Conservation (phyloP, 2,888 invertebrate species). For the Nomada fucata region DNA sequence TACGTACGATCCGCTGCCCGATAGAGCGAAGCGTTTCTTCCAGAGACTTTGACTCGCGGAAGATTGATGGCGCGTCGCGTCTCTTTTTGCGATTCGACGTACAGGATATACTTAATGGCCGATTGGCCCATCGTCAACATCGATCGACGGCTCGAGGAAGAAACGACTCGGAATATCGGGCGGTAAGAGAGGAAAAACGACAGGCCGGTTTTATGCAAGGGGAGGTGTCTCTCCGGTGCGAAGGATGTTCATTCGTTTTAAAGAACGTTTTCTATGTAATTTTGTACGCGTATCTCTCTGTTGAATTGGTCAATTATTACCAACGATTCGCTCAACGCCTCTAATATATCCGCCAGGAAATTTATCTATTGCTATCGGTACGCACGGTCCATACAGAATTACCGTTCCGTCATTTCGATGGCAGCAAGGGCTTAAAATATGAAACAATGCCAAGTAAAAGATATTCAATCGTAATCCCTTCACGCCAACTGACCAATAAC, state of each 20-base stretch:
- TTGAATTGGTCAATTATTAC: too few species aligned
- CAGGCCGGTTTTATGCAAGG: conserved; percentile 6
- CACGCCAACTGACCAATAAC: too few species aligned
- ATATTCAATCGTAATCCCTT: too few species aligned
- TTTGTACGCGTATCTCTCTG: too few species aligned
- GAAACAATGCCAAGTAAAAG: too few species aligned
- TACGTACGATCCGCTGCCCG: conserved; percentile 33
- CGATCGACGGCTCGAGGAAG: conserved; percentile 64
- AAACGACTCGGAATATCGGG: conserved; percentile 43
- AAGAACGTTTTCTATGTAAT: too few species aligned
- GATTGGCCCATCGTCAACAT: conserved; percentile 74
- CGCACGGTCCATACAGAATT: too few species aligned
- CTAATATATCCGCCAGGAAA: too few species aligned
- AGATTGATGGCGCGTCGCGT: conserved; percentile 75
- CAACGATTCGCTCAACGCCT: too few species aligned
- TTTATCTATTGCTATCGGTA: too few species aligned
- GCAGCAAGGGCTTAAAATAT: too few species aligned
- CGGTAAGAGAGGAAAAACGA: neutral
- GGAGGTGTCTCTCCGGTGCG: neutral
- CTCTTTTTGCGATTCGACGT: conserved; percentile 63
- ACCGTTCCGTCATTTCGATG: too few species aligned
- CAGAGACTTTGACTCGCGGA: conserved; percentile 73
- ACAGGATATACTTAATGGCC: conserved; percentile 75
- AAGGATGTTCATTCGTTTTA: neutral
- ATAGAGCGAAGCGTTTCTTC: conserved; percentile 53